phyloP scores from a whole-genome alignment of 2,113 vertebrate species.

The Pristiophorus japonicus region DNA sequence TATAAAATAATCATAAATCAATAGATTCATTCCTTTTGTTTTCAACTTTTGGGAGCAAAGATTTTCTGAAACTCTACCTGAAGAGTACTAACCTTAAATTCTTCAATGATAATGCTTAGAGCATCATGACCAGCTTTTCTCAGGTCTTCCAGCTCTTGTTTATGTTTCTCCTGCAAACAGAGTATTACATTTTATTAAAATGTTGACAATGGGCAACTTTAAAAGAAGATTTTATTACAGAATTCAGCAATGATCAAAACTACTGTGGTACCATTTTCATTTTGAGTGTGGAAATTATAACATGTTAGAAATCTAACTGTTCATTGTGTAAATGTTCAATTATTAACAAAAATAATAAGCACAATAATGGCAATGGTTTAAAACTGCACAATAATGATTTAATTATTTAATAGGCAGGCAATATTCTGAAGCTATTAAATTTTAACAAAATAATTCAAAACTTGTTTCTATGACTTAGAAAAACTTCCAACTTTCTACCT shows the following conservation, averaged over 20 bases:
- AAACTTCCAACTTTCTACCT: background rate
- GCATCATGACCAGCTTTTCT: slow-evolving; percentile 68
- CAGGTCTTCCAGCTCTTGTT: slow-evolving; percentile 63
- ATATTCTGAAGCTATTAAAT: too few species aligned
- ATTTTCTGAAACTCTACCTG: background rate
- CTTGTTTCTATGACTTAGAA: background rate
- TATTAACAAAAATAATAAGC: background rate
- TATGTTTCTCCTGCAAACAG: slow-evolving; percentile 62
- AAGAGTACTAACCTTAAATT: slow-evolving; percentile 62
- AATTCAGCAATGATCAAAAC: background rate
- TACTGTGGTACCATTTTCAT: background rate
- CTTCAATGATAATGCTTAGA: slow-evolving; percentile 67
- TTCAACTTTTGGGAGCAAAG: background rate
- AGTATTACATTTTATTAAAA: background rate
- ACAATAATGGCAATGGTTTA: background rate
- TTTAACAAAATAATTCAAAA: too few species aligned
- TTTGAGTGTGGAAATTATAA: background rate
- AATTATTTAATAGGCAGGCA: too few species aligned
- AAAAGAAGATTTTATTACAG: background rate
- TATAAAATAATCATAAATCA: background rate
- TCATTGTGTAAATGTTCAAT: background rate
- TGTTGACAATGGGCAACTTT: background rate
- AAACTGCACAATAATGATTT: background rate
- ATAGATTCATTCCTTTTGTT: background rate
- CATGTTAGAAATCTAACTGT: background rate